Percentiles rank a stretch among this genome's conserved stretches.
Evolutionary conservation across 1,140 invertebrate species (phyloP).

Genomic region (Centruroides sculpturatus): DNA sequence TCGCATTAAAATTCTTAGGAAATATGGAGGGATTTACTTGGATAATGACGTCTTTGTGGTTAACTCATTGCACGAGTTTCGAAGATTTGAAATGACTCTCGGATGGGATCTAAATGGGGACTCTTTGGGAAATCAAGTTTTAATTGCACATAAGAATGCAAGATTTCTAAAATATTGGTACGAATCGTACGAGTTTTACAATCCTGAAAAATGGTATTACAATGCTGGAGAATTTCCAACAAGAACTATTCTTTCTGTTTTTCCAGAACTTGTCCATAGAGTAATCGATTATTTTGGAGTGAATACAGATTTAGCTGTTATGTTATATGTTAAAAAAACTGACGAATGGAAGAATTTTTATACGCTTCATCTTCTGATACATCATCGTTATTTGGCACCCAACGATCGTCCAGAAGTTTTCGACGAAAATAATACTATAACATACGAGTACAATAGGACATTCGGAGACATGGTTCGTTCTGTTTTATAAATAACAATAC

Average conservation of each 20-base stretch:
- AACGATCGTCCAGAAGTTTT: conserved; percentile 16
- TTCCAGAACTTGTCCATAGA: too few species aligned
- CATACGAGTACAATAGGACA: conserved; percentile 24
- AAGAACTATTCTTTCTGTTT: too few species aligned
- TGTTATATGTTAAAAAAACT: conserved; percentile 19
- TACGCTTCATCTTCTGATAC: conserved; percentile 24
- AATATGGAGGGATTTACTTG: conserved; percentile 30
- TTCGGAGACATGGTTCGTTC: conserved; percentile 26
- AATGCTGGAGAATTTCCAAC: too few species aligned
- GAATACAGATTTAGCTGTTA: too few species aligned
- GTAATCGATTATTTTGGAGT: too few species aligned
- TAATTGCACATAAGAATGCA: conserved; percentile 24
- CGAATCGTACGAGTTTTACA: conserved; percentile 22
- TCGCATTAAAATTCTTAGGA: conserved; percentile 24
- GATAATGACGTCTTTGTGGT: conserved; percentile 30
- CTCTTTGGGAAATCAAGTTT: conserved; percentile 21
- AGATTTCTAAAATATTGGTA: conserved; percentile 23
- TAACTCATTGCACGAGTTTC: conserved; percentile 26
- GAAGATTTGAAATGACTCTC: conserved; percentile 28
- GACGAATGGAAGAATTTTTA: conserved; percentile 18
- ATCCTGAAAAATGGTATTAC: too few species aligned
- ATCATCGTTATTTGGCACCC: conserved; percentile 19
- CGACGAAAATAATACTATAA: conserved; percentile 24
- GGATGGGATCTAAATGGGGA: conserved; percentile 24
- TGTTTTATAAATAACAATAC: conserved; percentile 13